Evolutionary conservation across 1,140 invertebrate genomes (phyloP), one percentile per base, ranked within the genome.

Genomic region (Conus ventricosus): DNA sequence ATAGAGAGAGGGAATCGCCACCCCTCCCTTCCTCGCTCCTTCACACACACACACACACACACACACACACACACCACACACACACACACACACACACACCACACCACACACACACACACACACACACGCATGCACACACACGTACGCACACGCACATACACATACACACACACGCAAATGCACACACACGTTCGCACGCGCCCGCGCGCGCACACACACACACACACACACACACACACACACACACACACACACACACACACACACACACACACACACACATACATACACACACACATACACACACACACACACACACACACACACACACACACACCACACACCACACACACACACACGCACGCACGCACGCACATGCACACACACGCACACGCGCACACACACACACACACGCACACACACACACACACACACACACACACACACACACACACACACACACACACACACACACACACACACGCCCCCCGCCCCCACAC

Each of bases 1-100:
- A 60, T 15, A 60, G 57, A 15, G 57, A 60, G 57, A 60, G 57
- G 39, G 39, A 39, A 39, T 39, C 57, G 8, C 57, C 57, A 15
- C 57, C 57, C 57, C 57, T 15, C 57, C 8, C 57, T 60, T 60
- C 57, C 57, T 60, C 15, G 39, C 39, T 39, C 39, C 39, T 39
- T 39, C n/a, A 39, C 39, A 39, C 39, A 39, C 39, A 39, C 39
- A 3, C 0, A 39, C 39, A 39, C 39, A 3, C 39, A 39, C 3
- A 39, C 63, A 71, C 63, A 71, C 63, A 71, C 63, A 71, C 63
- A 71, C 63, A 71, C 63, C 63, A 71, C 63, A 71, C 63, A 71
- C 63, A 71, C 63, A 71, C 63, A 71, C 63, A 71, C 63, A 71
- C 63, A 71, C 39, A 39, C 39, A 39, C 39, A 39, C 13, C 13